Evolutionary conservation across 1,140 invertebrate species (phyloP).

Genomic region (Andricus grossulariae): DNA sequence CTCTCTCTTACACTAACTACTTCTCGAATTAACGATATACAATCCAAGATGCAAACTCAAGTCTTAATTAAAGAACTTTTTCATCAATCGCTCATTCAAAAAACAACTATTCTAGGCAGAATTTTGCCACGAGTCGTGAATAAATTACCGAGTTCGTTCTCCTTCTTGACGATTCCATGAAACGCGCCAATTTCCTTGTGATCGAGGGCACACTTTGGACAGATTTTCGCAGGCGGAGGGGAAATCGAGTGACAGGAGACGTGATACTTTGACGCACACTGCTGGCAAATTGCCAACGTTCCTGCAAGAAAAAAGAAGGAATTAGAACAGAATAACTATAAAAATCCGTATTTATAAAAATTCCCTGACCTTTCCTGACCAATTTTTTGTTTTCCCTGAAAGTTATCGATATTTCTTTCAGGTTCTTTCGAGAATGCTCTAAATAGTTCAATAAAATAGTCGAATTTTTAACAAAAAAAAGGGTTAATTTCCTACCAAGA

Average conservation of each 20-base stretch:
- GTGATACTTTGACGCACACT: slow-evolving; percentile 75
- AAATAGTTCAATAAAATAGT: too few species aligned
- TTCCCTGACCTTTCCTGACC: too few species aligned
- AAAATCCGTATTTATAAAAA: too few species aligned
- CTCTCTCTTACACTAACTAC: slow-evolving; percentile 42
- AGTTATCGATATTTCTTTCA: too few species aligned
- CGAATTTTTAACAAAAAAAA: too few species aligned
- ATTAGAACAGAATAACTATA: slow-evolving; percentile 2
- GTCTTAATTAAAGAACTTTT: slow-evolving; percentile 58
- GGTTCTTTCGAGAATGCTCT: too few species aligned
- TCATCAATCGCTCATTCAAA: slow-evolving; percentile 64
- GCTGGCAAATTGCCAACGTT: slow-evolving; percentile 73
- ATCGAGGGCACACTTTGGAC: slow-evolving; percentile 63
- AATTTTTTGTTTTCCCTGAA: too few species aligned
- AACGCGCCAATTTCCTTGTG: slow-evolving; percentile 41
- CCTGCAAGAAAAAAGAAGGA: slow-evolving; percentile 59
- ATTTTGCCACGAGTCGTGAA: background rate
- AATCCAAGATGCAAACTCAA: slow-evolving; percentile 37
- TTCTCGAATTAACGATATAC: slow-evolving; percentile 15
- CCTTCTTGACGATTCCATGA: slow-evolving; percentile 52
- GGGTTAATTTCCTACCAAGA: too few species aligned
- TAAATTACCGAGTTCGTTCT: slow-evolving; percentile 65
- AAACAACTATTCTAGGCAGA: slow-evolving; percentile 22
- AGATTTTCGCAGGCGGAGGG: slow-evolving; percentile 61
- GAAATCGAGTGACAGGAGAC: slow-evolving; percentile 73